phyloP scores from a whole-genome alignment of 2,113 vertebrate species.

The Nymphicus hollandicus region DNA sequence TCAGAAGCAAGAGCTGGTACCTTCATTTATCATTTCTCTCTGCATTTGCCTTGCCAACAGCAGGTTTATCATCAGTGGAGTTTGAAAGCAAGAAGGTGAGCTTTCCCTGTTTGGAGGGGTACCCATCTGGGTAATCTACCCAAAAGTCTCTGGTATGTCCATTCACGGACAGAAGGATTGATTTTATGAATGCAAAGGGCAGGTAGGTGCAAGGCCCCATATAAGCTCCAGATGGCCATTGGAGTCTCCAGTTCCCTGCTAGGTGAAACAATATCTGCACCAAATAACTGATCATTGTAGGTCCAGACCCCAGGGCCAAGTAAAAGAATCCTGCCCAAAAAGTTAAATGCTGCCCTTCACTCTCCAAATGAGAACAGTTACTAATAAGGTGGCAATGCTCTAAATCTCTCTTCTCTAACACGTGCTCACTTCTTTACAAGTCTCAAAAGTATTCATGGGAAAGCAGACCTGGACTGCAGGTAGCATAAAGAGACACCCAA shows the following conservation, averaged over 20 bases:
- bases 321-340: neutral
- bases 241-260: neutral
- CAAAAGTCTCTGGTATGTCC: neutral
- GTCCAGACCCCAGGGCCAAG: neutral
- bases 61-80: neutral
- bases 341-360: neutral
- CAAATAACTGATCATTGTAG: rapidly evolving
- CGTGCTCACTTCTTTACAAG: neutral
- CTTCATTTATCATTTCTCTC: neutral
- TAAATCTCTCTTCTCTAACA: neutral
- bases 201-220: neutral
- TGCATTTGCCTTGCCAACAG: neutral
- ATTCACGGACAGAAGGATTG: neutral
- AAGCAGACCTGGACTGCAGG: neutral
- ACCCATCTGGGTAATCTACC: neutral
- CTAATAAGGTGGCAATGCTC: neutral
- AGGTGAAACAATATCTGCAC: neutral
- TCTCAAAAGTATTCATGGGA: neutral
- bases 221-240: neutral
- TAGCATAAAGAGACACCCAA: neutral
- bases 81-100: neutral
- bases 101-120: neutral
- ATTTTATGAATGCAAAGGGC: neutral
- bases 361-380: neutral
- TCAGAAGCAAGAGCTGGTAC: neutral